Conservation (phyloP, 2,113 vertebrate genomes). For the Gallinago media region DNA sequence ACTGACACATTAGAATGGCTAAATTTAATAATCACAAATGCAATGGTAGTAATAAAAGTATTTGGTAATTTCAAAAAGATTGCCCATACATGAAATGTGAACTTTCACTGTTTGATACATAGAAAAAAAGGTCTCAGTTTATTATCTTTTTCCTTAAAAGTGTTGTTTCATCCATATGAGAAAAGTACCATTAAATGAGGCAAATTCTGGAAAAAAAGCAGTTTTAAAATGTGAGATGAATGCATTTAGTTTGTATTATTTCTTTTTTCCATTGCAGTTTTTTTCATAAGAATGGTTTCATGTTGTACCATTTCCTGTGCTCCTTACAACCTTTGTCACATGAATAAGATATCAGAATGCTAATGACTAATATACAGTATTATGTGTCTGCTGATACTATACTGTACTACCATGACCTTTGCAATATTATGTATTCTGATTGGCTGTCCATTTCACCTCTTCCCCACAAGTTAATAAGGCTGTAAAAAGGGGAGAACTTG, state of each 20-base stretch:
- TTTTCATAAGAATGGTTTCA: slow-evolving; percentile 65
- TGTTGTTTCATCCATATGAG: slow-evolving; percentile 15
- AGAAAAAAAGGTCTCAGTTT: neutral
- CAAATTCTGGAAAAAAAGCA: neutral
- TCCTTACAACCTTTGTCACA: slow-evolving; percentile 77
- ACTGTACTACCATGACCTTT: slow-evolving; percentile 76
- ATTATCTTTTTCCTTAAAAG: neutral
- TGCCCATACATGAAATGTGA: neutral
- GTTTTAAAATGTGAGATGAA: slow-evolving; percentile 39
- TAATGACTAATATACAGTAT: slow-evolving; percentile 73
- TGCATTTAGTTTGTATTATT: slow-evolving; percentile 56
- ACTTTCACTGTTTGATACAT: neutral
- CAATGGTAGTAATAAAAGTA: neutral
- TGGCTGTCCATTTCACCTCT: slow-evolving; percentile 80
- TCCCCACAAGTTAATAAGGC: slow-evolving; percentile 83
- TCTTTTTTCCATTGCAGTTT: slow-evolving; percentile 67
- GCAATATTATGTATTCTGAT: slow-evolving; percentile 80
- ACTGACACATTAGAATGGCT: neutral
- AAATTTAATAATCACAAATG: neutral
- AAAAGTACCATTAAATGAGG: neutral
- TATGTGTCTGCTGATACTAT: slow-evolving; percentile 57
- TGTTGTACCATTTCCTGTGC: slow-evolving; percentile 71
- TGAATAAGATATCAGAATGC: slow-evolving; percentile 81
- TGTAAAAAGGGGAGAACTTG: slow-evolving; percentile 80
- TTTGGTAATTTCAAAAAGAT: neutral